phyloP scores from a whole-genome alignment of 2,888 invertebrate species.

The Antitype chi region DNA sequence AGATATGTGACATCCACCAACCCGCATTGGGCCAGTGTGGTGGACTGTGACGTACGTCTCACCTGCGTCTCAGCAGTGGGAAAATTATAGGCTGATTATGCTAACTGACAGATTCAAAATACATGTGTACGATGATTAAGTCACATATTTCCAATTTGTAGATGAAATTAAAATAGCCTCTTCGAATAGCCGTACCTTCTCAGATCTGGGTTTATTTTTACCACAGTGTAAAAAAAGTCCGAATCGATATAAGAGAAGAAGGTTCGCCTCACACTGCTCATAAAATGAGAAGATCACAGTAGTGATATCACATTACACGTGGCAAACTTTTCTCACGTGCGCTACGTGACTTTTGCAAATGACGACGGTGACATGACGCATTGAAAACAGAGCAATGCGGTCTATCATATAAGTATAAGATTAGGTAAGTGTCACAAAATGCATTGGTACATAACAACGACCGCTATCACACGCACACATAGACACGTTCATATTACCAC shows the following conservation, averaged over 20 bases:
- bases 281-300: not conserved
- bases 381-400: not conserved
- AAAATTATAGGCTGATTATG: too few relatives aligned
- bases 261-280: not conserved
- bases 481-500: too few relatives aligned
- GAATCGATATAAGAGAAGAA: not conserved
- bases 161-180: too few relatives aligned
- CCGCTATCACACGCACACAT: not conserved
- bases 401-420: not conserved
- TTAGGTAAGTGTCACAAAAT: slow-evolving; percentile 12
- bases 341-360: slow-evolving; percentile 23
- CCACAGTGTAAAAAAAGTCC: not conserved
- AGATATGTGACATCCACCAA: too few relatives aligned
- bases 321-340: not conserved
- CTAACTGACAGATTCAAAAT: too few relatives aligned
- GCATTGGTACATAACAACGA: not conserved
- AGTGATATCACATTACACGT: slow-evolving; percentile 14
- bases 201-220: not conserved
- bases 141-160: too few relatives aligned
- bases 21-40: too few relatives aligned
- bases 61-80: too few relatives aligned
- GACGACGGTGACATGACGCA: not conserved
- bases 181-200: not conserved
- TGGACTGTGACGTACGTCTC: too few relatives aligned
- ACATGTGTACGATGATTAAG: too few relatives aligned